Conservation (phyloP, 2,797 vertebrate species). For the Discoglossus pictus region DNA sequence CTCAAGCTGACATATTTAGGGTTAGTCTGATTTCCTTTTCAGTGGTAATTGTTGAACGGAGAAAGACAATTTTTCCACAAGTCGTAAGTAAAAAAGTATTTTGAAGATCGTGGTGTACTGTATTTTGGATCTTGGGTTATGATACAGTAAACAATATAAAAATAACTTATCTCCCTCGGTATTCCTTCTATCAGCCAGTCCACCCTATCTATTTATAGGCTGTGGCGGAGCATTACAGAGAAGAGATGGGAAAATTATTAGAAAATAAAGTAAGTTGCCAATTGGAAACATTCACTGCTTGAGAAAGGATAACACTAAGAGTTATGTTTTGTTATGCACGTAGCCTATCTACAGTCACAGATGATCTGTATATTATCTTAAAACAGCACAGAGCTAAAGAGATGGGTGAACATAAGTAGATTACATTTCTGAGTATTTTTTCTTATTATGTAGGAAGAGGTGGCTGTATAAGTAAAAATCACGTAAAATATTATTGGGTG, state of each 20-base stretch:
- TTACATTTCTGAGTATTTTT: too few relatives aligned
- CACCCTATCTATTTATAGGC: constrained; percentile 40
- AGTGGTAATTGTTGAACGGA: constrained; percentile 10
- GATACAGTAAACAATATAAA: constrained; percentile 67
- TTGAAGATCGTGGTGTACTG: constrained; percentile 65
- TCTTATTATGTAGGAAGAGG: too few relatives aligned
- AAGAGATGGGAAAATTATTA: constrained; percentile 3
- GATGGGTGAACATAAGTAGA: too few relatives aligned
- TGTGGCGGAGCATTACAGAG: not conserved
- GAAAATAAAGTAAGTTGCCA: not conserved
- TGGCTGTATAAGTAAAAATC: too few relatives aligned
- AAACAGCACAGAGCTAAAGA: too few relatives aligned
- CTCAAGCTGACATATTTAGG: not conserved
- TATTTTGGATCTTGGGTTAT: constrained; percentile 65
- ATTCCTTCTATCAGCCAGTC: constrained; percentile 59
- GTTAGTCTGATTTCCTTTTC: constrained; percentile 14
- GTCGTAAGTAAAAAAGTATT: constrained; percentile 52
- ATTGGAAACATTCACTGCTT: not conserved
- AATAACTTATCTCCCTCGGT: constrained; percentile 61
- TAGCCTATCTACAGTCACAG: too few relatives aligned
- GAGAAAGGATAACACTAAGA: not conserved
- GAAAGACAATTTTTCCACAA: constrained; percentile 8
- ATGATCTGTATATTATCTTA: too few relatives aligned
- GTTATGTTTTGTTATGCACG: too few relatives aligned
- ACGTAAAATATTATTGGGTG: too few relatives aligned